phyloP scores from a whole-genome alignment of 2,113 vertebrate species.

The Mirza zaza region DNA sequence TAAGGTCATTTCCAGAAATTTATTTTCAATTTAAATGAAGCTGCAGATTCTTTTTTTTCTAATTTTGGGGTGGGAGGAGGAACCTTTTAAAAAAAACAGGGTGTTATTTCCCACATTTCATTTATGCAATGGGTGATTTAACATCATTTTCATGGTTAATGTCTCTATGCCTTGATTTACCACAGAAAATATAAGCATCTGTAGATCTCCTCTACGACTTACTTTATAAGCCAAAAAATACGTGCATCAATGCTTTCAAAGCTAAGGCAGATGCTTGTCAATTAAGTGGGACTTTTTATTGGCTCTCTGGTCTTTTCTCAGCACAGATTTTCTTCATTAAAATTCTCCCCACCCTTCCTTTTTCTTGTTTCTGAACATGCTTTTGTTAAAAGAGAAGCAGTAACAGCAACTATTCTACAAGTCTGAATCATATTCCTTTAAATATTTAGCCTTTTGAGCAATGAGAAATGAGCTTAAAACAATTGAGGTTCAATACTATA shows the following conservation, averaged over 20 bases:
- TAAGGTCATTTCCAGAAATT: conserved; percentile 1
- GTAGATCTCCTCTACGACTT: not conserved
- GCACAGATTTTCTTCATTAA: conserved; percentile 58
- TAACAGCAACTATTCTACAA: conserved; percentile 1
- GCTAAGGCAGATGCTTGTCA: conserved; percentile 35
- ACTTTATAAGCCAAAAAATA: not conserved
- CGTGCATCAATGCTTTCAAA: not conserved
- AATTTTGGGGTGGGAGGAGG: no score
- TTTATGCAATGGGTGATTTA: not conserved
- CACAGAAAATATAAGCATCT: not conserved
- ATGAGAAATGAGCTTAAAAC: not conserved
- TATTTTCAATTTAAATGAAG: not conserved
- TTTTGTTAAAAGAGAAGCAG: conserved; percentile 23
- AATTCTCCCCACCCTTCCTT: not conserved
- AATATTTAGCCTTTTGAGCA: conserved; percentile 40
- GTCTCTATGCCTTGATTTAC: conserved; percentile 43
- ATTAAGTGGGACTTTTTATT: conserved; percentile 47
- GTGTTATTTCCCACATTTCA: conserved; percentile 43
- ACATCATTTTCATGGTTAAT: conserved; percentile 42
- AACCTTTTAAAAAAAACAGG: not conserved
- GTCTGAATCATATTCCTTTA: conserved; percentile 8
- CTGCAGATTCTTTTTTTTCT: not conserved
- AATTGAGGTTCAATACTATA: not conserved
- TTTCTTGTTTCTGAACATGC: conserved; percentile 17
- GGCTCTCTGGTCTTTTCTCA: not conserved